A percentile compares a stretch with the other conserved stretches of the same genome.
phyloP scores from a whole-genome alignment of 2,888 invertebrate species.

The Linnaemya vulpina region DNA sequence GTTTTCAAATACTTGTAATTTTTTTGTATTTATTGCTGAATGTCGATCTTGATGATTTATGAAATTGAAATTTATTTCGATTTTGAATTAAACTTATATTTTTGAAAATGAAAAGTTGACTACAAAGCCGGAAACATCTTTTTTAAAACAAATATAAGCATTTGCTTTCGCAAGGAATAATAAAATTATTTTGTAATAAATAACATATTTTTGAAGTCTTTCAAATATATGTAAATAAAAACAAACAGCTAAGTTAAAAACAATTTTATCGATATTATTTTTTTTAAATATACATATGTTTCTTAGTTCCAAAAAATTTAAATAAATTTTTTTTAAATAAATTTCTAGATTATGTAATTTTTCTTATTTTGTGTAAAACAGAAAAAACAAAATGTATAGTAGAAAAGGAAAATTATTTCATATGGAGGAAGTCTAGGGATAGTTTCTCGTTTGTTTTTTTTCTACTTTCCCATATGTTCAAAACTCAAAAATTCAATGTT shows the following conservation, averaged over 20 bases:
- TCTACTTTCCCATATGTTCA: constrained; percentile 48
- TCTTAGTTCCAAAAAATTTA: constrained; percentile 56
- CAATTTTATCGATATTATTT: constrained; percentile 48
- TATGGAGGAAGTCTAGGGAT: constrained; percentile 51
- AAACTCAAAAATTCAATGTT: constrained; percentile 70
- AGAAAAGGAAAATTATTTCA: constrained; percentile 49
- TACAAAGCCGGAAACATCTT: constrained; percentile 22
- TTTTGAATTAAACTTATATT: constrained; percentile 39
- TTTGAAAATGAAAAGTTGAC: constrained; percentile 31
- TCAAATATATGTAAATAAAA: constrained; percentile 38
- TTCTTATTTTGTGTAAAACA: constrained; percentile 58
- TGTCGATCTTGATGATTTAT: constrained; percentile 48
- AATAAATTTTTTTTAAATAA: constrained; percentile 57
- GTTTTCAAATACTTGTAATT: constrained; percentile 69
- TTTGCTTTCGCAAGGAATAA: not conserved
- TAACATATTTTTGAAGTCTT: constrained; percentile 54
- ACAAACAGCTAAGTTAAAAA: constrained; percentile 47
- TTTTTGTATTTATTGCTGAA: constrained; percentile 47
- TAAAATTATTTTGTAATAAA: constrained; percentile 44
- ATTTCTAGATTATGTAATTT: constrained; percentile 34
- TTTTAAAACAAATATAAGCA: constrained; percentile 35
- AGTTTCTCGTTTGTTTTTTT: constrained; percentile 50
- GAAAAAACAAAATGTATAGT: constrained; percentile 44
- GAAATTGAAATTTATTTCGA: constrained; percentile 41
- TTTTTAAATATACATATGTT: constrained; percentile 43